Base-by-base conservation (phyloP, 2,888 invertebrate species). In the Lottia scabra region DNA sequence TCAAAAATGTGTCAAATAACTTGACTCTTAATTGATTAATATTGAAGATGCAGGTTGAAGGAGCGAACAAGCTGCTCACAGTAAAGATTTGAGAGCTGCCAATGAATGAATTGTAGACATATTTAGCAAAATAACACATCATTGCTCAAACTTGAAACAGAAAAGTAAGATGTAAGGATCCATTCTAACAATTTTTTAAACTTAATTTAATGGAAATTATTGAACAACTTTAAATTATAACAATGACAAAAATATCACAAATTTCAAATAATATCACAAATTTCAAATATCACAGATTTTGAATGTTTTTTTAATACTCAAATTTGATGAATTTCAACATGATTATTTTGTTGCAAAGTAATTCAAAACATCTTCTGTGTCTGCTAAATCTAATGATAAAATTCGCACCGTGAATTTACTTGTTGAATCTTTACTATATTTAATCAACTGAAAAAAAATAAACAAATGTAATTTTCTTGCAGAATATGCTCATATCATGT, bases 391-490 rank as follows among this genome's bases (percentile, higher is more conserved):
- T 13, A 70, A 43, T 23, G 70, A 70, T 44, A 70, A 62, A 23
- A 70, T 56, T 44, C 66, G 30, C 13, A 70, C 45, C 19, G 23
- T 65, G 4, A 27, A 65, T 62, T 48, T 66, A 15, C 43, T 65
- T n/a, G 30, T 70, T n/a, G 44, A 65, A 45, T 70, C 66, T 56
- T 15, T 56, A 13, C 44, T 44, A 19, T 64, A 38, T 45, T 64
- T 70, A 46, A 46, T 70, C 27, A 70, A 30, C 69, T 70, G 69
- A n/a, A 70, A 70, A 62, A 45, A 67, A 66, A 38, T n/a, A n/a
- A n/a, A n/a, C n/a, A n/a, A n/a, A n/a, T n/a, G n/a, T n/a, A n/a
- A n/a, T n/a, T n/a, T n/a, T n/a, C n/a, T n/a, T n/a, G n/a, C n/a
- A n/a, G n/a, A n/a, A n/a, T n/a, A n/a, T n/a, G n/a, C n/a, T 30